Percentiles rank a stretch among this genome's conserved stretches.
Conservation (phyloP, 2,888 invertebrate species). For the Scaptomyza reducta region DNA sequence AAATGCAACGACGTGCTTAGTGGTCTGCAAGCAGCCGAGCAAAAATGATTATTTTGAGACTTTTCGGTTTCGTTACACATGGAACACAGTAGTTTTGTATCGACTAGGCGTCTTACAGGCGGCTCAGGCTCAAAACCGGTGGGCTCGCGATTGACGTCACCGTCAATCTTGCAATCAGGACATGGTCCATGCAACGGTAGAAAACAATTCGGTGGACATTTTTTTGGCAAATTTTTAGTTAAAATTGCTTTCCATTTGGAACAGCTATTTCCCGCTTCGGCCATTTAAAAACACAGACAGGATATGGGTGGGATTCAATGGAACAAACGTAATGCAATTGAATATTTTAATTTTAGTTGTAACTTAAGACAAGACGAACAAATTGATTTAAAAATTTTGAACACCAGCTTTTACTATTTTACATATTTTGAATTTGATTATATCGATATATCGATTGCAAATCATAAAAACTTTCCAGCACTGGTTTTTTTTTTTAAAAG, state of each 20-base stretch:
- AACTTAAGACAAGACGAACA: background rate
- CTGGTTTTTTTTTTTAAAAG: background rate
- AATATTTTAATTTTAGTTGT: slow-evolving; percentile 16
- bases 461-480: slow-evolving; percentile 2
- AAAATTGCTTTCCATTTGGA: slow-evolving; percentile 28
- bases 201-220: slow-evolving; percentile 37
- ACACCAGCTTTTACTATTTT: background rate
- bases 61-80: slow-evolving; percentile 2
- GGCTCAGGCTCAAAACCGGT: slow-evolving; percentile 32
- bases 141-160: background rate
- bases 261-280: slow-evolving; percentile 47
- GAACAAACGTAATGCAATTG: slow-evolving; percentile 25
- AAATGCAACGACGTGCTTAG: slow-evolving; percentile 48
- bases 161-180: slow-evolving; percentile 33
- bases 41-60: slow-evolving; percentile 44
- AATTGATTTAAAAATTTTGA: background rate
- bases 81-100: slow-evolving; percentile 36
- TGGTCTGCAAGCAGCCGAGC: slow-evolving; percentile 52
- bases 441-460: slow-evolving; percentile 31
- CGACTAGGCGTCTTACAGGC: slow-evolving; percentile 30
- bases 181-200: slow-evolving; percentile 42
- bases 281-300: slow-evolving; percentile 29
- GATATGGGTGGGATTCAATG: background rate
- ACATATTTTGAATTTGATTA: background rate
- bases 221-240: background rate